These are phyloP conservation scores for Hyposoter dolosus DNA, from an alignment of 2,888 invertebrate species.

Conservation along the genomic window DNA sequence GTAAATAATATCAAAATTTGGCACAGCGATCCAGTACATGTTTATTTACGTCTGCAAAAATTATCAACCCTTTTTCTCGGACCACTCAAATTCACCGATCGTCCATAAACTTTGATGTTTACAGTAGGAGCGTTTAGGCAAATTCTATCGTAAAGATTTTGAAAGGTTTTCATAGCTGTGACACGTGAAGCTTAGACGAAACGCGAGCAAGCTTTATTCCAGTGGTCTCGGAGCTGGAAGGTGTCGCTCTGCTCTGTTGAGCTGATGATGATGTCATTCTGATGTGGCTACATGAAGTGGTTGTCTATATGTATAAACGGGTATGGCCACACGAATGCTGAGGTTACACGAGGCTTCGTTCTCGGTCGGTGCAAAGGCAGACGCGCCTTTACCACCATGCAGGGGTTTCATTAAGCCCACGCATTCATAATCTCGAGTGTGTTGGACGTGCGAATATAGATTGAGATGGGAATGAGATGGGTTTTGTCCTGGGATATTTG, in stretches of 20 bases:
- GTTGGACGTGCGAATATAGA: conserved; percentile 85
- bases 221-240: conserved; percentile 56
- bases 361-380: conserved; percentile 80
- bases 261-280: conserved; percentile 55
- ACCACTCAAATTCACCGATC: no score
- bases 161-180: neutral
- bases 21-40: no score
- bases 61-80: no score
- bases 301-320: conserved; percentile 30
- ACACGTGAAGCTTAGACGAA: conserved; percentile 37
- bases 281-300: conserved; percentile 60
- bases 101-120: neutral
- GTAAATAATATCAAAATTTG: no score
- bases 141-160: neutral
- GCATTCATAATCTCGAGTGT: conserved; percentile 84
- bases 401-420: conserved; percentile 83
- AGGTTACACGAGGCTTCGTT: conserved; percentile 54
- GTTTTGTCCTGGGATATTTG: conserved; percentile 81
- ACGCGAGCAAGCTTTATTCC: conserved; percentile 34
- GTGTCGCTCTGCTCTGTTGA: conserved; percentile 57
- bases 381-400: conserved; percentile 79
- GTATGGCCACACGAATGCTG: neutral
- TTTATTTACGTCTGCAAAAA: no score
- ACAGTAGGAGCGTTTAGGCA: neutral
- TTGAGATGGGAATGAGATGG: conserved; percentile 85